These are phyloP conservation scores for Leptinotarsa defecta DNA, from an alignment of 1,140 invertebrate species.

Conservation along the genomic window DNA sequence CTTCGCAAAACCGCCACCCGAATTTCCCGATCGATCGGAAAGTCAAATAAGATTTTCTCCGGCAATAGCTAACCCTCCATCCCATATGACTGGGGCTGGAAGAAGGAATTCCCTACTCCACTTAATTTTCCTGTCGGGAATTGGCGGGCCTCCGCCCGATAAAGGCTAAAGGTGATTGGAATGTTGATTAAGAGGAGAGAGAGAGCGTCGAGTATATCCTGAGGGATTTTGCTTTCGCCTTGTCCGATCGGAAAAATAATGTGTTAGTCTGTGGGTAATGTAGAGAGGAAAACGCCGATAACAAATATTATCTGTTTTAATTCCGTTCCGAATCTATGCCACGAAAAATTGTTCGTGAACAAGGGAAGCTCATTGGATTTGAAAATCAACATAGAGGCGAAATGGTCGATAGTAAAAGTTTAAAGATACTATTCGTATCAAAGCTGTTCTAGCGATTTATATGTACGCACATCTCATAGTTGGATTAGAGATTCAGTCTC, in stretches of 20 bases:
- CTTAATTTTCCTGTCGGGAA: conserved; percentile 53
- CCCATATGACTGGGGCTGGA: neutral
- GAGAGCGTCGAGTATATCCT: conserved; percentile 38
- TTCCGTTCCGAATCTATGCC: too few relatives aligned
- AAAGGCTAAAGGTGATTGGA: conserved; percentile 54
- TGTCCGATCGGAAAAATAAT: conserved; percentile 1
- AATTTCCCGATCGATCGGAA: conserved; percentile 40
- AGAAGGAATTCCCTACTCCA: conserved; percentile 39
- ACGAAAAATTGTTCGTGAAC: too few relatives aligned
- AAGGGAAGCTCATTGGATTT: too few relatives aligned
- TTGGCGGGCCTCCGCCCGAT: conserved; percentile 44
- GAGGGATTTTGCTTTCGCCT: conserved; percentile 24
- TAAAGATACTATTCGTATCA: too few relatives aligned
- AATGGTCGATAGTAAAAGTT: too few relatives aligned
- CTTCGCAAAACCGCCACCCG: neutral
- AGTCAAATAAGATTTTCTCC: conserved; percentile 47
- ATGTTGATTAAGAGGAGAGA: conserved; percentile 51
- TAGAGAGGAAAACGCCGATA: too few relatives aligned
- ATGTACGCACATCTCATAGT: too few relatives aligned
- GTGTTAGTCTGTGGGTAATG: neutral
- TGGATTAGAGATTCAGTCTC: too few relatives aligned
- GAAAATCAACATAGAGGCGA: too few relatives aligned
- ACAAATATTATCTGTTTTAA: too few relatives aligned
- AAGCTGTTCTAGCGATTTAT: too few relatives aligned
- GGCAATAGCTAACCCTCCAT: conserved; percentile 31